These are phyloP conservation scores for Brenthis hecate DNA, from an alignment of 2,888 invertebrate genomes.

Conservation along the genomic window DNA sequence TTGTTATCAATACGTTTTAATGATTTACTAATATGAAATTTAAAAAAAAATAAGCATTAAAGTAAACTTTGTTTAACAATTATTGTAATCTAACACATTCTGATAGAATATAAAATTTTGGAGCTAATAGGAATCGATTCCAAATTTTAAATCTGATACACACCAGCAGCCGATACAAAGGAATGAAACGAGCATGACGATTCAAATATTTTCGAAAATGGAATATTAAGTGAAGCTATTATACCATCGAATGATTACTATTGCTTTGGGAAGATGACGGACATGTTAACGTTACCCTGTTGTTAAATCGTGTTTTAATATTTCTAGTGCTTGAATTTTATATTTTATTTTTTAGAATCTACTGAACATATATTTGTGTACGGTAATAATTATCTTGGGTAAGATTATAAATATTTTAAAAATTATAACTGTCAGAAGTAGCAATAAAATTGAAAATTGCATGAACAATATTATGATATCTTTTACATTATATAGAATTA, in stretches of 20 bases:
- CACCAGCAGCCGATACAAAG: constrained; percentile 67
- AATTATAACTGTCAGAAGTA: neutral
- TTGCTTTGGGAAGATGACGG: constrained; percentile 56
- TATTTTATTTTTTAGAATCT: constrained; percentile 35
- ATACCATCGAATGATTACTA: constrained; percentile 74
- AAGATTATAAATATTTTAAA: no score
- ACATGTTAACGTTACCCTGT: constrained; percentile 51
- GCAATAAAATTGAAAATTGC: neutral
- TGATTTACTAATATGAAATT: constrained; percentile 7
- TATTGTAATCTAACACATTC: neutral
- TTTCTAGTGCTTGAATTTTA: constrained; percentile 10
- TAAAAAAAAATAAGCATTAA: constrained; percentile 22
- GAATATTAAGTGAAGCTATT: constrained; percentile 81
- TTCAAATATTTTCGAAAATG: constrained; percentile 81
- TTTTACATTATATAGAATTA: neutral
- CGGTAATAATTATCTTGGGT: no score
- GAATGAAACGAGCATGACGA: constrained; percentile 79
- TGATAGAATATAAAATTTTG: constrained; percentile 57
- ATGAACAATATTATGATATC: neutral
- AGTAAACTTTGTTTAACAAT: neutral
- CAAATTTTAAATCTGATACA: constrained; percentile 77
- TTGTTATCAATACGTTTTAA: neutral
- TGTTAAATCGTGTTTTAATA: constrained; percentile 60
- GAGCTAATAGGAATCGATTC: constrained; percentile 69
- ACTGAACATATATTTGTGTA: neutral